Evolutionary conservation across 64 coral and sea anemone genomes (phyloP).

Genomic region (Trachythela sp.): DNA sequence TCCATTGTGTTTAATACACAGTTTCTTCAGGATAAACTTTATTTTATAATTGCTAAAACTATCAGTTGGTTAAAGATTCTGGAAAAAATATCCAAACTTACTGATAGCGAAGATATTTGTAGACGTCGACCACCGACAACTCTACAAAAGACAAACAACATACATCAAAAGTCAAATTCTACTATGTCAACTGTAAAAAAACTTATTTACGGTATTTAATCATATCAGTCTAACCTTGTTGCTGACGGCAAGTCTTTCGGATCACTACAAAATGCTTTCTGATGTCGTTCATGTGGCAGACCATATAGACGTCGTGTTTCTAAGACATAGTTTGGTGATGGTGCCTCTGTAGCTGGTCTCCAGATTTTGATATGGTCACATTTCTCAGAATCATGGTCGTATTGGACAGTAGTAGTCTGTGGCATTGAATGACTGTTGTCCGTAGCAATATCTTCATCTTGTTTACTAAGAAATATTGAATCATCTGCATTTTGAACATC

Average conservation of each 20-base stretch:
- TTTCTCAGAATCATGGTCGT: not conserved
- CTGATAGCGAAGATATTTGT: not conserved
- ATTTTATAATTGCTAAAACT: not conserved
- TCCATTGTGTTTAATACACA: no score
- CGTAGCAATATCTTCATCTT: no score
- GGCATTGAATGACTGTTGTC: not conserved
- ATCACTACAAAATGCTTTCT: slow-evolving; percentile 79
- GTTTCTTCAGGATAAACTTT: no score
- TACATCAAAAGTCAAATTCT: not conserved
- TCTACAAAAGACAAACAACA: slow-evolving; percentile 31
- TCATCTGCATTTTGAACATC: no score
- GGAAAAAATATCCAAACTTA: not conserved
- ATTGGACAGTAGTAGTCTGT: not conserved
- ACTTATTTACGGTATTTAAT: not conserved
- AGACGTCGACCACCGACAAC: slow-evolving; percentile 64
- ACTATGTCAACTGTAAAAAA: not conserved
- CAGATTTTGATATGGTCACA: not conserved
- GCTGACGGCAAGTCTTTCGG: slow-evolving; percentile 75
- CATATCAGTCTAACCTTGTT: slow-evolving; percentile 44
- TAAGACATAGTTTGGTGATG: slow-evolving; percentile 34
- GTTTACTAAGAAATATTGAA: no score
- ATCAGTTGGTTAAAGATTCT: not conserved
- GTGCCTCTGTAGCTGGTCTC: slow-evolving; percentile 22
- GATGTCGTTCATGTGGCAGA: slow-evolving; percentile 64
- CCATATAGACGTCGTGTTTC: slow-evolving; percentile 57